Evolutionary conservation across 2,888 invertebrate genomes (phyloP), one percentile per base, ranked within the genome.

Genomic region (Galerucella pusilla): DNA sequence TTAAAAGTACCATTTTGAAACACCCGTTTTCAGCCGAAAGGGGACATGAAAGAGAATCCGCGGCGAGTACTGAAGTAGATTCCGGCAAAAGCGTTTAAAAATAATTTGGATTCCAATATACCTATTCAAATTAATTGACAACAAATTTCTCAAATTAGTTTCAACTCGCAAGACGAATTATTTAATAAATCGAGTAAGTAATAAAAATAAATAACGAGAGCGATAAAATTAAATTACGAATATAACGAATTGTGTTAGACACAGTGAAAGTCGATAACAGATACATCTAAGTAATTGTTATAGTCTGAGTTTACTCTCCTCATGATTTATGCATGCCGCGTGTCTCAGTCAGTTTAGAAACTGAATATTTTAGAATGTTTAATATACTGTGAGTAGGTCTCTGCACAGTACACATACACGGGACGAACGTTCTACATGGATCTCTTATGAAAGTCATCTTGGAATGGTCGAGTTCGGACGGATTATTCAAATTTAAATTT

Each of bases 321-420:
- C 73, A 75, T 75, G 66, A 69, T 73, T 75, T 73, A 75, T 75
- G 75, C 75, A 75, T 75, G 75, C 75, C 72, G 72, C 75, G 75
- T 73, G 75, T 67, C 64, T 73, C 54, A 64, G 42, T 73, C 75
- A 64, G 71, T 75, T 75, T 72, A 75, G 75, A 75, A 75, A 73
- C 68, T 73, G 75, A 73, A 75, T 73, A 75, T 75, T 75, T 72
- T 72, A 75, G 75, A 75, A 75, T 75, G 75, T 75, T 69, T 75
- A 75, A 75, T 75, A 69, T 63, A 57, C 54, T 69, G 67, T 61
- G 74, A 64, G 71, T 59, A 66, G 61, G 66, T 67, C 63, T 70
- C 35, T 14, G n/a, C 14, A 54, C 54, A 54, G 16, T 14, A 25
- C 28, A 71, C 66, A 60, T 66, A 54, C 57, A 35, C 70, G 9